Percentiles rank a stretch among this genome's conserved stretches.
phyloP scores from a whole-genome alignment of 2,797 vertebrate genomes.

The Decapterus maruadsi region DNA sequence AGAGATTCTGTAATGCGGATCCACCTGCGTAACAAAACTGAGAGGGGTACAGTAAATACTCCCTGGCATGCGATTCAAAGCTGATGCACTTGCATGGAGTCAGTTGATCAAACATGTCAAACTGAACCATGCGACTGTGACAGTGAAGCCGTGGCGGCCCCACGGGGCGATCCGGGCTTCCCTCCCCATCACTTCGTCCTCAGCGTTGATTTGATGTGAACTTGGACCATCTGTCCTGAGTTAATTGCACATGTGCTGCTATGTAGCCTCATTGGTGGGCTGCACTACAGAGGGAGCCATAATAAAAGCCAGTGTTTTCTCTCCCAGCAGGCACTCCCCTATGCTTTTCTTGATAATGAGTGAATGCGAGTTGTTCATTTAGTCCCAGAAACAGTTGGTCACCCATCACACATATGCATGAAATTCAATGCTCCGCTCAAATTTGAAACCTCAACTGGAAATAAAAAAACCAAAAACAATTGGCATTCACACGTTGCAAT shows the following conservation, averaged over 20 bases:
- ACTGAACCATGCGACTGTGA: conserved; percentile 57
- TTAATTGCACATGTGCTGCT: conserved; percentile 76
- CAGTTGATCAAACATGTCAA: conserved; percentile 79
- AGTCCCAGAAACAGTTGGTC: conserved; percentile 46
- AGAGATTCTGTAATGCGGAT: conserved; percentile 60
- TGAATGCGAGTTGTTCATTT: conserved; percentile 42
- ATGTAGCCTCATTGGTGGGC: conserved; percentile 55
- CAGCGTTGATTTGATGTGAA: conserved; percentile 75
- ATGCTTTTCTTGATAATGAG: conserved; percentile 24
- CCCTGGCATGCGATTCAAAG: conserved; percentile 71
- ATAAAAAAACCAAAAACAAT: not conserved
- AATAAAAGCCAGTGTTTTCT: conserved; percentile 39
- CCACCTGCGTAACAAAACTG: conserved; percentile 66
- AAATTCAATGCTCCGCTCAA: conserved; percentile 14
- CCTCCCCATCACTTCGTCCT: conserved; percentile 64
- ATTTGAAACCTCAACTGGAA: conserved; percentile 10
- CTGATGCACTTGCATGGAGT: conserved; percentile 48
- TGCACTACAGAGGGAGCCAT: conserved; percentile 35
- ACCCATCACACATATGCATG: conserved; percentile 17
- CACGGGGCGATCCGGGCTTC: conserved; percentile 57
- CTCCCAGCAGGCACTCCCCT: conserved; percentile 22
- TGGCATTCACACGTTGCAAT: conserved; percentile 1
- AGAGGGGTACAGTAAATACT: conserved; percentile 53
- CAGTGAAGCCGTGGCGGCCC: conserved; percentile 42
- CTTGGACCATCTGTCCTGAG: conserved; percentile 75